Evolutionary conservation across 2,888 invertebrate genomes (phyloP).

Genomic region (Andrena fulva): DNA sequence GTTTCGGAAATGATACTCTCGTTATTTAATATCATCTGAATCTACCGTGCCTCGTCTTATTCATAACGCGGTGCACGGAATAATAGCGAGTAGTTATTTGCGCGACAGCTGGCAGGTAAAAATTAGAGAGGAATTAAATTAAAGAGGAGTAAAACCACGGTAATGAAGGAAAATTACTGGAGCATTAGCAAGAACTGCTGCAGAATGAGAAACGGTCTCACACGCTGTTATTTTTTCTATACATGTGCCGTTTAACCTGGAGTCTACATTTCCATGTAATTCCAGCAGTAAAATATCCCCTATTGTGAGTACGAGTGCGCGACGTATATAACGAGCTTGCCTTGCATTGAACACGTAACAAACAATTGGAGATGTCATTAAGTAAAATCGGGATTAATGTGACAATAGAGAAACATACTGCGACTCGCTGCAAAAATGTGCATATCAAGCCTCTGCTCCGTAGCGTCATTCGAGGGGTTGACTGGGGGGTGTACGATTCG

Average conservation of each 20-base stretch:
- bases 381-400: neutral
- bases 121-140: neutral
- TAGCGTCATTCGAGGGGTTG: conserved; percentile 12
- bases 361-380: neutral
- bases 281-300: neutral
- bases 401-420: neutral
- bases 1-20: neutral
- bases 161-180: conserved; percentile 33
- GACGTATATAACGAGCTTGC: neutral
- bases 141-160: neutral
- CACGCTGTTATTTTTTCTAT: neutral
- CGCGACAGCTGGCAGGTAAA: neutral
- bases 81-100: neutral
- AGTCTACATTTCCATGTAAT: neutral
- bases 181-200: neutral
- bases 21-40: neutral
- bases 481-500: neutral
- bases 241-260: neutral
- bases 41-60: neutral
- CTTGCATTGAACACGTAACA: no score
- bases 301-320: neutral
- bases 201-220: neutral
- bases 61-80: neutral
- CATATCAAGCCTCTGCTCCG: neutral
- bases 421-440: neutral